Evolutionary conservation across 2,888 invertebrate species (phyloP).

Genomic region (Microplitis deprimator): DNA sequence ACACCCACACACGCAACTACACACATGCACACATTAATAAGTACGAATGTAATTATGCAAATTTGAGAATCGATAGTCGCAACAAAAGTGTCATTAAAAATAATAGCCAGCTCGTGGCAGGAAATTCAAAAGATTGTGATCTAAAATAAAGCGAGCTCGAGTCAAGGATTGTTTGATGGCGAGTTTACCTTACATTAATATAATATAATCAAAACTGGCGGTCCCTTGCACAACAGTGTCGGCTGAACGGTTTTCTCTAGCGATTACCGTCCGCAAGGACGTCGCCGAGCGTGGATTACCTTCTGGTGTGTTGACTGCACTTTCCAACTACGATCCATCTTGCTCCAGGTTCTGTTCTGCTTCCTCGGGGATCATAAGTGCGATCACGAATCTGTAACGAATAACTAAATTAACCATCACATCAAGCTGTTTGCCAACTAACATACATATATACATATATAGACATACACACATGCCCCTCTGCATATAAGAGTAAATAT

Average conservation of each 20-base stretch:
- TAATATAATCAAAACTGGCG: constrained; percentile 14
- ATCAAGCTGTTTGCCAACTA: constrained; percentile 11
- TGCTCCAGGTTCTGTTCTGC: background rate
- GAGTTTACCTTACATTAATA: background rate
- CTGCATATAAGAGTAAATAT: background rate
- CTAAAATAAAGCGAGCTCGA: too few species aligned
- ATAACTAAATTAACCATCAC: background rate
- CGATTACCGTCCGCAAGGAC: constrained; percentile 53
- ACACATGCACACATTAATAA: too few species aligned
- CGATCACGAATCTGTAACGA: background rate
- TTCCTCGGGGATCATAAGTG: background rate
- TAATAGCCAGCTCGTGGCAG: too few species aligned
- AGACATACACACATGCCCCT: background rate
- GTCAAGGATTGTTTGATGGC: too few species aligned
- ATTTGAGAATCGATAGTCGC: too few species aligned
- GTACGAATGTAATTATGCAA: too few species aligned
- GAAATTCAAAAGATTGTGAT: too few species aligned
- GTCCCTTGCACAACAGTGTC: constrained; percentile 47
- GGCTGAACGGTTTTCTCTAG: constrained; percentile 47
- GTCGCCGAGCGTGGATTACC: constrained; percentile 30
- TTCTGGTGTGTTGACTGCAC: background rate
- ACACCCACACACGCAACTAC: too few species aligned
- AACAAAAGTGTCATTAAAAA: too few species aligned
- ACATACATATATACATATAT: background rate
- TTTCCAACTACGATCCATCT: background rate